Evolutionary conservation across 2,888 invertebrate genomes (phyloP).

Genomic region (Rhodophaea formosa): DNA sequence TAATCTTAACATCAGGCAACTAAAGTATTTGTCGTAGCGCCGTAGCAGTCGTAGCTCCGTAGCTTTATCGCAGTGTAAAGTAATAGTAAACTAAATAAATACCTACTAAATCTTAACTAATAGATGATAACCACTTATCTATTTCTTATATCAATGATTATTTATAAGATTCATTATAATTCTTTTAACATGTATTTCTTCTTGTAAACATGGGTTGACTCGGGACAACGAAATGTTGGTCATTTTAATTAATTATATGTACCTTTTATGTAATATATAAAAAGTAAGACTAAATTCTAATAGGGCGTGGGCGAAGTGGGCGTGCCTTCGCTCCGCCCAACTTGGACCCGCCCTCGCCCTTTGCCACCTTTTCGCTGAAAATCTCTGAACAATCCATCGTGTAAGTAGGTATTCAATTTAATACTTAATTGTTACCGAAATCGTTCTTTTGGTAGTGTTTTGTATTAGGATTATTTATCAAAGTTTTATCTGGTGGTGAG

Average conservation of each 20-base stretch:
- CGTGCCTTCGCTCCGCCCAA: conserved; percentile 75
- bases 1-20: too few species aligned
- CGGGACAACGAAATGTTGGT: conserved; percentile 18
- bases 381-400: conserved; percentile 57
- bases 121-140: too few species aligned
- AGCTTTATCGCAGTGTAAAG: not conserved
- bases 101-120: too few species aligned
- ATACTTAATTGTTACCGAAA: conserved; percentile 24
- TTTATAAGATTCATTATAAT: too few species aligned
- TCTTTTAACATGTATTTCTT: too few species aligned
- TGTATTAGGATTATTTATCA: too few species aligned
- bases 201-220: too few species aligned
- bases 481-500: too few species aligned
- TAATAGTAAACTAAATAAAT: too few species aligned
- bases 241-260: conserved; percentile 17
- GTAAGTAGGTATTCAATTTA: conserved; percentile 49
- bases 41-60: not conserved
- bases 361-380: conserved; percentile 69
- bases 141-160: too few species aligned
- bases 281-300: conserved; percentile 61
- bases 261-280: conserved; percentile 28
- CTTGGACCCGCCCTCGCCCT: conserved; percentile 74
- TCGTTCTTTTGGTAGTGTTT: not conserved
- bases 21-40: not conserved
- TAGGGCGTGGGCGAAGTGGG: conserved; percentile 71